These are phyloP conservation scores for Tiliacea aurago DNA, from an alignment of 2,888 invertebrate species.

Conservation along the genomic window DNA sequence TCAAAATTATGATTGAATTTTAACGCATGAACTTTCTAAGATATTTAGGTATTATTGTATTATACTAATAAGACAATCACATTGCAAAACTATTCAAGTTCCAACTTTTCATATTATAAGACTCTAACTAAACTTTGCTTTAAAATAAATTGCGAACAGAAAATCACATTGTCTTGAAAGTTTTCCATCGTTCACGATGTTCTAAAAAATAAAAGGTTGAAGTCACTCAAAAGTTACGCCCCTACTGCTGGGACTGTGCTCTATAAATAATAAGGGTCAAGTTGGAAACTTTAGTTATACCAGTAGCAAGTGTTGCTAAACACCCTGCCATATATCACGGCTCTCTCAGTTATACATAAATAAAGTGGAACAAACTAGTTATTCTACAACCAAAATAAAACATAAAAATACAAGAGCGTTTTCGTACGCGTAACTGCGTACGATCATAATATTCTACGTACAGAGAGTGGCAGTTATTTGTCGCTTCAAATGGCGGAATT, in stretches of 20 bases:
- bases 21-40: background rate
- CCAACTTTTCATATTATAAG: slow-evolving; percentile 52
- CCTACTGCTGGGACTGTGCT: slow-evolving; percentile 28
- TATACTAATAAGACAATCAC: slow-evolving; percentile 24
- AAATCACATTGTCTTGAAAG: slow-evolving; percentile 54
- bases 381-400: slow-evolving; percentile 21
- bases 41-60: background rate
- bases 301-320: slow-evolving; percentile 36
- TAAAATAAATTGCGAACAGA: slow-evolving; percentile 58
- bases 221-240: slow-evolving; percentile 56
- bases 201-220: slow-evolving; percentile 47
- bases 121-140: slow-evolving; percentile 42
- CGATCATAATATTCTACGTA: slow-evolving; percentile 71
- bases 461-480: slow-evolving; percentile 73
- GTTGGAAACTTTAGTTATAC: slow-evolving; percentile 46
- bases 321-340: slow-evolving; percentile 42
- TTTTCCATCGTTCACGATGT: slow-evolving; percentile 47
- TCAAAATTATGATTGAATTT: background rate
- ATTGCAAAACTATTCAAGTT: slow-evolving; percentile 40
- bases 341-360: slow-evolving; percentile 33
- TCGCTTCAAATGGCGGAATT: slow-evolving; percentile 79
- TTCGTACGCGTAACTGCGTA: slow-evolving; percentile 30
- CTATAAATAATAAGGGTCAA: slow-evolving; percentile 64
- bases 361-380: slow-evolving; percentile 44
- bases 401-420: slow-evolving; percentile 7